Evolutionary conservation across 2,113 vertebrate genomes (phyloP), one percentile per base, ranked within the genome.

Genomic region (Cyprinus carpio): DNA sequence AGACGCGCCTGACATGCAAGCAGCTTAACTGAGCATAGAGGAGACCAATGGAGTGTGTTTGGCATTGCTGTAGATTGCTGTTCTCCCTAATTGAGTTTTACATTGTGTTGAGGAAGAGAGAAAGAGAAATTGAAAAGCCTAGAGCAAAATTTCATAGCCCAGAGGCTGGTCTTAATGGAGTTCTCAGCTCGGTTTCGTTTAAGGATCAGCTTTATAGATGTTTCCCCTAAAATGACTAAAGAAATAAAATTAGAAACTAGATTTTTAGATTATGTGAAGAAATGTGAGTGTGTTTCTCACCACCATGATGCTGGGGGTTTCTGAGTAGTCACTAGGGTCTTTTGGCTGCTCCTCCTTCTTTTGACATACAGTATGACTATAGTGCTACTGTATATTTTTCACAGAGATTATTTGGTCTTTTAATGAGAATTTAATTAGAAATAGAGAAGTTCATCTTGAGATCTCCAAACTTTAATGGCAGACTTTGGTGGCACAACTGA

Each of bases 21-120:
- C 75, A 80, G 81, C 27, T 76, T 78, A 87, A 85, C 49, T 77
- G 78, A 71, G 69, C 67, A 69, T 87, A 43, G 56, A 84, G 25
- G 40, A 29, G 34, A 58, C 49, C 74, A 78, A 25, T 83, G 80
- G 51, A 29, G 20, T 82, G 64, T 72, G 83, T 74, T 85, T 72
- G 83, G 62, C 40, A 43, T 29, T 64, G 80, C 72, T 62, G 79
- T 78, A 29, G 60, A 71, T 85, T 51, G 29, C 74, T 13, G n/a
- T 51, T 51, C 40, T 79, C 58, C 20, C 65, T 60, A 87, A 69
- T 7, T 67, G 82, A 84, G 69, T 58, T 25, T 81, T 46, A 84
- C 71, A 65, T 43, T 64, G 67, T 80, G 56, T 46, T 13, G 43
- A 56, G 40, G 13, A 13, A 37, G 46, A 51, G 37, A 54, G 20